phyloP scores from a whole-genome alignment of 2,797 vertebrate genomes.

The Gila robusta region DNA sequence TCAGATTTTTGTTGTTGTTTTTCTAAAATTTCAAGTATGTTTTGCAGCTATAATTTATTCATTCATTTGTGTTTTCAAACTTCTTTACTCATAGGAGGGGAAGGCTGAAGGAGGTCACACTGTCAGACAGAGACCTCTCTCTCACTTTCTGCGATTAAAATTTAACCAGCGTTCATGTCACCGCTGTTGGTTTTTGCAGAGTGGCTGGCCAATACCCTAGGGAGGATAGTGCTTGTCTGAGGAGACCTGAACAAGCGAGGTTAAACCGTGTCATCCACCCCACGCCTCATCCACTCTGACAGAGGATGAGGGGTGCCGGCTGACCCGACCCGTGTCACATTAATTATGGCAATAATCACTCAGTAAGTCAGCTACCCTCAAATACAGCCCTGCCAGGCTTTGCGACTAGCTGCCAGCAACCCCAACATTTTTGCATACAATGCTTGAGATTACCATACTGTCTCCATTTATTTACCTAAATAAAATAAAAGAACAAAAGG shows the following conservation, averaged over 20 bases:
- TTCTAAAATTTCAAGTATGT: conserved; percentile 5
- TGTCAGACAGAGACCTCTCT: conserved; percentile 30
- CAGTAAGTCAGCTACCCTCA: conserved; percentile 45
- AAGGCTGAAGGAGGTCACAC: conserved; percentile 30
- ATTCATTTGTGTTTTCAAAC: conserved; percentile 35
- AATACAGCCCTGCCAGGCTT: conserved; percentile 23
- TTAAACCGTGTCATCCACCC: conserved; percentile 63
- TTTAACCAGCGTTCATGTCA: conserved; percentile 60
- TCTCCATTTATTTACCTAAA: conserved; percentile 38
- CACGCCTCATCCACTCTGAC: conserved; percentile 62
- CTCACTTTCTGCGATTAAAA: conserved; percentile 51
- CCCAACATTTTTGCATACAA: conserved; percentile 17
- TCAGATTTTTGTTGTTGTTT: background rate
- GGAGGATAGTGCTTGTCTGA: conserved; percentile 58
- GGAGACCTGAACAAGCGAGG: conserved; percentile 62
- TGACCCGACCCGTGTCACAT: conserved; percentile 64
- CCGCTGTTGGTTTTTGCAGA: conserved; percentile 62
- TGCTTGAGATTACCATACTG: conserved; percentile 9
- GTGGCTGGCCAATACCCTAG: conserved; percentile 52
- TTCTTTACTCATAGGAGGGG: background rate
- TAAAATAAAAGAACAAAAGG: background rate
- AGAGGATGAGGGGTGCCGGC: conserved; percentile 52
- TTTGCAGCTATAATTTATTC: conserved; percentile 26
- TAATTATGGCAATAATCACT: conserved; percentile 66
- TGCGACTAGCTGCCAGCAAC: conserved; percentile 15